Evolutionary conservation across 2,888 invertebrate species (phyloP).

Genomic region (Volucella inanis): DNA sequence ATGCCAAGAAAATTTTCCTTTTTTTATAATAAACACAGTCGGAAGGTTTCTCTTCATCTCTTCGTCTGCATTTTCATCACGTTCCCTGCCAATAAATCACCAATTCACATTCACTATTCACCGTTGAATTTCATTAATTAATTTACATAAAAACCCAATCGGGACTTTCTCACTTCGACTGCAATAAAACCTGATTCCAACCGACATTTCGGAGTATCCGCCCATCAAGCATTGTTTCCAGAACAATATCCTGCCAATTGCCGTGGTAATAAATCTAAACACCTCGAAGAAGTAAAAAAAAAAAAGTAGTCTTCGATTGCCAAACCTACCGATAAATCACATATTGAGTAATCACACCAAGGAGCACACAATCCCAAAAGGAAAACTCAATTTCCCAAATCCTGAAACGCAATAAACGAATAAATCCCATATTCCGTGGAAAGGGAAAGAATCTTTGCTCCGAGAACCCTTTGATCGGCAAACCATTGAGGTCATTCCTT

Average conservation of each 20-base stretch:
- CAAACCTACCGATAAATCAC: conserved; percentile 65
- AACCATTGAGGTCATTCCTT: conserved; percentile 63
- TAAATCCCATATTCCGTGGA: conserved; percentile 24
- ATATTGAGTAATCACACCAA: conserved; percentile 62
- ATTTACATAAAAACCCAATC: conserved; percentile 70
- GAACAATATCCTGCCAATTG: conserved; percentile 51
- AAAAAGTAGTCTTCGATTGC: conserved; percentile 3
- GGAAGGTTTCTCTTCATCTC: no score
- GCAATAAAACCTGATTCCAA: conserved; percentile 35
- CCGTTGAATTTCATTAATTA: conserved; percentile 49
- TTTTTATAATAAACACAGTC: no score
- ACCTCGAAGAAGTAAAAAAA: conserved; percentile 23
- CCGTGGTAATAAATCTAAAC: conserved; percentile 60
- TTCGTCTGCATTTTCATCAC: not conserved
- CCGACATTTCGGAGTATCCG: conserved; percentile 54
- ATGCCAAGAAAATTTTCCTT: no score
- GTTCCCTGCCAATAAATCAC: conserved; percentile 38
- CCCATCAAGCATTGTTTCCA: conserved; percentile 55
- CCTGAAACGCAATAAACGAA: conserved; percentile 51
- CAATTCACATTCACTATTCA: not conserved
- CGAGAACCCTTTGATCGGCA: conserved; percentile 41
- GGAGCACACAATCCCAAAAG: conserved; percentile 18
- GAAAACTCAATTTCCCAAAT: conserved; percentile 27
- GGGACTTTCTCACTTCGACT: conserved; percentile 26
- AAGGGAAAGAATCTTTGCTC: not conserved